Evolutionary conservation across 2,797 vertebrate genomes (phyloP).

Genomic region (Malacoctenus gilli): DNA sequence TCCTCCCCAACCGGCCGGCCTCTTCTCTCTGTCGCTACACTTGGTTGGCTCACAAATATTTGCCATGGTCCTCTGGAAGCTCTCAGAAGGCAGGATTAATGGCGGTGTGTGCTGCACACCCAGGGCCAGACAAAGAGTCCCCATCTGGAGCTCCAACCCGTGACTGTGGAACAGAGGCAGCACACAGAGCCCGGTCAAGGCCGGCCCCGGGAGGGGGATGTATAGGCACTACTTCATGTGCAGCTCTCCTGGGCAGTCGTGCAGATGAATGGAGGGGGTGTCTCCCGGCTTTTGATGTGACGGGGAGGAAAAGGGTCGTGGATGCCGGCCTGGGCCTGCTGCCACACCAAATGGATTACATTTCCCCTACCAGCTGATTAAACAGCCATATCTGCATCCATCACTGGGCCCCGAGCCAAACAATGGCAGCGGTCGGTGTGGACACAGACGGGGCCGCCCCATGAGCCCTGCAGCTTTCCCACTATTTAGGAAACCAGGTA

Average conservation of each 20-base stretch:
- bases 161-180: conserved; percentile 73
- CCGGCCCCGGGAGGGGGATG: conserved; percentile 19
- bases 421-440: conserved; percentile 47
- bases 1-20: conserved; percentile 16
- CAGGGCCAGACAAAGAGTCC: conserved; percentile 70
- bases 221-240: conserved; percentile 71
- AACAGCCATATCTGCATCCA: conserved; percentile 71
- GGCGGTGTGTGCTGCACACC: conserved; percentile 63
- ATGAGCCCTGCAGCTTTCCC: conserved; percentile 17
- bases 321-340: conserved; percentile 46
- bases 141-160: conserved; percentile 75
- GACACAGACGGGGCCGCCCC: conserved; percentile 5
- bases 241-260: conserved; percentile 50
- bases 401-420: conserved; percentile 53
- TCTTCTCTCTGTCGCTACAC: conserved; percentile 63
- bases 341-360: conserved; percentile 63
- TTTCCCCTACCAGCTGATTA: conserved; percentile 77
- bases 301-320: conserved; percentile 54
- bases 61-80: conserved; percentile 63
- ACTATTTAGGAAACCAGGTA: conserved; percentile 20
- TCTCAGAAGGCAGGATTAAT: conserved; percentile 73
- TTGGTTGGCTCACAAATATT: conserved; percentile 75
- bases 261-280: conserved; percentile 62
- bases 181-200: conserved; percentile 65
- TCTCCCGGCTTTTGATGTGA: conserved; percentile 63